Evolutionary conservation across 2,797 vertebrate genomes (phyloP).

Genomic region (Pangasius krempfi): DNA sequence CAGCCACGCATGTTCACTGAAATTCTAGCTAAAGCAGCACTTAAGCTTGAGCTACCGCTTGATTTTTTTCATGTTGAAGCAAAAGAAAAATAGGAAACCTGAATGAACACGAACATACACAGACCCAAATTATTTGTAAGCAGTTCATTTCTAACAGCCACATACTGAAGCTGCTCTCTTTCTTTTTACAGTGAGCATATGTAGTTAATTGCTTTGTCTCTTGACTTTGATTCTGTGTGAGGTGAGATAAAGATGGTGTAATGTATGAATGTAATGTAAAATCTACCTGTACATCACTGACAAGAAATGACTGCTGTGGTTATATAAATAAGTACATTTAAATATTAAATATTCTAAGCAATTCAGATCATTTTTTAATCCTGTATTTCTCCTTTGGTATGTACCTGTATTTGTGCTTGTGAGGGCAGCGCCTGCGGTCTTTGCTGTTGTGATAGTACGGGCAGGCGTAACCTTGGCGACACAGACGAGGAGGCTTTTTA

Average conservation of each 20-base stretch:
- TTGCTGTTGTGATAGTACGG: slow-evolving; percentile 99
- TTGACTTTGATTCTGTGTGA: neutral
- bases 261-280: neutral
- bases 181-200: neutral
- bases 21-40: no score
- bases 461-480: slow-evolving; percentile 97
- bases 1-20: no score
- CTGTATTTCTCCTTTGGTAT: neutral
- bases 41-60: no score
- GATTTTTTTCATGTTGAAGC: neutral
- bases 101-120: neutral
- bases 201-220: neutral
- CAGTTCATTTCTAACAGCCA: neutral
- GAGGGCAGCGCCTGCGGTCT: slow-evolving; percentile 94
- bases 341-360: neutral
- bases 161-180: no score
- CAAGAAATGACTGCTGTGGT: neutral
- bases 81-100: neutral
- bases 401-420: slow-evolving; percentile 98
- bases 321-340: neutral
- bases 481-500: slow-evolving; percentile 96
- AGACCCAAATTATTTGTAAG: neutral
- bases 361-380: neutral
- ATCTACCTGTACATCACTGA: neutral
- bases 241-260: neutral